Evolutionary conservation across 2,888 invertebrate species (phyloP), one percentile per base, ranked within the genome.

Genomic region (Cheilosia grossa): DNA sequence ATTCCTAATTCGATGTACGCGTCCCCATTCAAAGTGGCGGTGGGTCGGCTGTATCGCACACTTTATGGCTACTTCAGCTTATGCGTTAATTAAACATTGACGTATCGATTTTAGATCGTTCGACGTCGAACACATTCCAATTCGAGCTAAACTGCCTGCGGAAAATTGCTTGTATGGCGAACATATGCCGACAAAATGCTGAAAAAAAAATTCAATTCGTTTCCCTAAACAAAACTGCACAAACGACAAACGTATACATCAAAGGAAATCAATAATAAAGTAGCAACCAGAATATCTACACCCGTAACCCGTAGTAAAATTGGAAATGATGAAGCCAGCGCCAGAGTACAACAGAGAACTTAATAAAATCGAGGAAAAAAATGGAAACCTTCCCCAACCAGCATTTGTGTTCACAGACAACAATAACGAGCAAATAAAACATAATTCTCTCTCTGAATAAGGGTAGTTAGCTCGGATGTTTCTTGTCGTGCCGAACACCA

Each of bases 321-420:
- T 44, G 44, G n/a, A 69, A 58, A 51, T 47, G 24, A 21, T 30
- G 58, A 42, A 74, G 47, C 44, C 24, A 47, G 21, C 64, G 56
- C 33, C 19, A 56, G 24, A 27, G 30, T 27, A 51, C 24, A 44
- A 40, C 30, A 49, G 1, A 30, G 54, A 30, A 47, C 6, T 24
- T 15, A 19, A 51, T 24, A 51, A 51, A 51, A 51, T 24, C 21
- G 24, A 51, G 24, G 64, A 56, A 42, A 24, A 37, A 24, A 24
- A 24, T 24, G 24, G n/a, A 49, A 61, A 17, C 61, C 64, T 78
- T 72, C 69, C 82, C 73, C 67, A 81, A 69, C 73, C 73, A 49
- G 72, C 67, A 73, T 79, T 82, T 53, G 58, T 63, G 61, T 58
- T 74, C 79, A 69, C 79, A 79, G 79, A 73, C 82, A 82, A 82